Percentiles rank a stretch among this genome's conserved stretches.
Evolutionary conservation across 2,113 vertebrate genomes (phyloP).

Genomic region (Bujurquina vittata): DNA sequence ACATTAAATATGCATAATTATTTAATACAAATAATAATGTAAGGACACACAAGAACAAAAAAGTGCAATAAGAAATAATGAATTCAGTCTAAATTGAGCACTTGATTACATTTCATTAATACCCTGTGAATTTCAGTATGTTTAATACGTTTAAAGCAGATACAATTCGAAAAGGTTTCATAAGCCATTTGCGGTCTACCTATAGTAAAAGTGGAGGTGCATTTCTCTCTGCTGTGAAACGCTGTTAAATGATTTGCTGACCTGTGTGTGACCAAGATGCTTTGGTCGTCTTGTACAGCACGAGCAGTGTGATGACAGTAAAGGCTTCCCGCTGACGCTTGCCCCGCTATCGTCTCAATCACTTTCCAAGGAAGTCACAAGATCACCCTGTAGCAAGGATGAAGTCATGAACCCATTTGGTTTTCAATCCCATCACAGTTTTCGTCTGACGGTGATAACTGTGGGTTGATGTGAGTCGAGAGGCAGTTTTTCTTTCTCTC

Average conservation of each 20-base stretch:
- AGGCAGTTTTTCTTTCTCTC: not conserved
- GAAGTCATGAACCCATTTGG: slow-evolving; percentile 59
- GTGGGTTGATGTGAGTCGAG: not conserved
- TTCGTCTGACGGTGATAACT: slow-evolving; percentile 1
- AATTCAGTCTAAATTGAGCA: not conserved
- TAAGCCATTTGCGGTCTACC: not conserved
- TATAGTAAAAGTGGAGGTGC: not conserved
- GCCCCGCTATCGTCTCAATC: slow-evolving; percentile 35
- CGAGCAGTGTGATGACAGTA: slow-evolving; percentile 14
- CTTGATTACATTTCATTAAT: not conserved
- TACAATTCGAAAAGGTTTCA: not conserved
- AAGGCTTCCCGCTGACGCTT: not conserved
- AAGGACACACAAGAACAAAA: fast-evolving
- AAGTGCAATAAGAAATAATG: not conserved
- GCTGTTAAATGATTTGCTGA: not conserved
- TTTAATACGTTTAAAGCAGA: not conserved
- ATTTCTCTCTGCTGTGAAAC: not conserved
- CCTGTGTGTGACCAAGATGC: not conserved
- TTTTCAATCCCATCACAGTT: slow-evolving; percentile 35
- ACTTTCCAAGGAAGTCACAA: slow-evolving; percentile 30
- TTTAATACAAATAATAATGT: not conserved
- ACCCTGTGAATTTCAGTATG: not conserved
- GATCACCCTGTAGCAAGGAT: slow-evolving; percentile 44
- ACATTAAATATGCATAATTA: not conserved
- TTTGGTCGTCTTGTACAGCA: not conserved